Evolutionary conservation across 2,888 invertebrate species (phyloP).

Genomic region (Pristionchus fissidentatus): DNA sequence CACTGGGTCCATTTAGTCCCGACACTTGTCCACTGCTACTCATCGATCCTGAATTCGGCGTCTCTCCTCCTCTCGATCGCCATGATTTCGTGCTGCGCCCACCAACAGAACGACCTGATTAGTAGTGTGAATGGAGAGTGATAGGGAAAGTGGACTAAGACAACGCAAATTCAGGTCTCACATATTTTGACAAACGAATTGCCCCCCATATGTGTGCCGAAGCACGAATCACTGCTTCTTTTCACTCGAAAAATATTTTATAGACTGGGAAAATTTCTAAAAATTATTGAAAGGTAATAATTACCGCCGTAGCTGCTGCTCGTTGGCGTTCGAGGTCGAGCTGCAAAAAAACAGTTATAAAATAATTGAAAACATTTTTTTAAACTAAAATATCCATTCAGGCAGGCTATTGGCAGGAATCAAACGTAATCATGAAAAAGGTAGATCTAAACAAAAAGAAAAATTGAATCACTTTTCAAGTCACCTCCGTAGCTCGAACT

Average conservation of each 20-base stretch:
- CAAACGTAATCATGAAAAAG: slow-evolving; percentile 48
- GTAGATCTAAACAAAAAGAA: background rate
- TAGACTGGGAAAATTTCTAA: no score
- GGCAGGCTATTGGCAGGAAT: background rate
- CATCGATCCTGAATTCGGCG: slow-evolving; percentile 74
- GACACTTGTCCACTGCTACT: slow-evolving; percentile 72
- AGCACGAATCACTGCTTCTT: no score
- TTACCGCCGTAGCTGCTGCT: slow-evolving; percentile 66
- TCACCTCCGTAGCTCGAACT: slow-evolving; percentile 50
- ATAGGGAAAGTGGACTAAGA: no score
- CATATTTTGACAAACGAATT: no score
- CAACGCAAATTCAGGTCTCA: no score
- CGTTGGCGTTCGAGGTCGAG: slow-evolving; percentile 62
- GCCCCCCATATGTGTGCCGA: no score
- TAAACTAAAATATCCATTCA: background rate
- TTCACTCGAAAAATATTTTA: no score
- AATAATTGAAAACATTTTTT: background rate
- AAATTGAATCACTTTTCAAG: slow-evolving; percentile 40
- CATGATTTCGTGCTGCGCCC: slow-evolving; percentile 74
- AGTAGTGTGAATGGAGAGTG: background rate
- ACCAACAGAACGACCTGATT: slow-evolving; percentile 68
- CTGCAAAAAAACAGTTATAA: background rate
- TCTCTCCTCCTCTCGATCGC: slow-evolving; percentile 74
- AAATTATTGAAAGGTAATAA: background rate
- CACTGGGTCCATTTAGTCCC: slow-evolving; percentile 71